Evolutionary conservation across 2,113 vertebrate species (phyloP), one percentile per base, ranked within the genome.

Genomic region (Condylura cristata): DNA sequence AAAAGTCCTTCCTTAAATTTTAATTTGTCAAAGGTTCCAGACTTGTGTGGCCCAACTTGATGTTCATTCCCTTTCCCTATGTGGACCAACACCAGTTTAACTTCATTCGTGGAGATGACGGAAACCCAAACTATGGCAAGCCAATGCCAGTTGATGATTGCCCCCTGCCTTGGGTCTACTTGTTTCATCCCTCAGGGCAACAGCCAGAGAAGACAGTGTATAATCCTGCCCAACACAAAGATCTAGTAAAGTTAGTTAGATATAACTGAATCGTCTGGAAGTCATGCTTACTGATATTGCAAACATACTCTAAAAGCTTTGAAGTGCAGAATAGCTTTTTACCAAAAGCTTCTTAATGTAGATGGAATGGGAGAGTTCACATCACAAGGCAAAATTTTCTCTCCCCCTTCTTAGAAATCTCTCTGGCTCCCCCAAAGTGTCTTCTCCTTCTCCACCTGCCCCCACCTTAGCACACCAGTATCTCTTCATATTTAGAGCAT

Each of bases 381-480:
- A n/a, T 13, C 16, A 51, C 22, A 56, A 44, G 58, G 48, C 41
- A 87, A 75, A 83, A 39, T 24, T 28, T 80, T 39, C 16, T 87
- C 16, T 44, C 10, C 48, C 48, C 24, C 5, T 61, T 37, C 80
- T 48, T 56, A 39, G 76, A 84, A 72, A 72, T 71, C 26, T 39
- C 32, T 74, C 65, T 71, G 17, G 9, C 51, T 76, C 4, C 60
- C 46, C 75, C 34, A 22, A 83, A 34, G 11, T 30, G 34, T 34
- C 13, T 90, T 56, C 70, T 44, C 84, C 72, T 95, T 89, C 89
- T 96, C 44, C 56, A 37, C 58, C 46, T 12, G 2, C 1, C 61
- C 53, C 37, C 37, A n/a, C 30, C n/a, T n/a, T 2, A 12, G 39
- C 65, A n/a, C 5, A 4, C 1, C 30, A 14, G 28, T 8, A 24